Evolutionary conservation across 2,113 vertebrate genomes (phyloP).

Genomic region (Xiphophorus maculatus): DNA sequence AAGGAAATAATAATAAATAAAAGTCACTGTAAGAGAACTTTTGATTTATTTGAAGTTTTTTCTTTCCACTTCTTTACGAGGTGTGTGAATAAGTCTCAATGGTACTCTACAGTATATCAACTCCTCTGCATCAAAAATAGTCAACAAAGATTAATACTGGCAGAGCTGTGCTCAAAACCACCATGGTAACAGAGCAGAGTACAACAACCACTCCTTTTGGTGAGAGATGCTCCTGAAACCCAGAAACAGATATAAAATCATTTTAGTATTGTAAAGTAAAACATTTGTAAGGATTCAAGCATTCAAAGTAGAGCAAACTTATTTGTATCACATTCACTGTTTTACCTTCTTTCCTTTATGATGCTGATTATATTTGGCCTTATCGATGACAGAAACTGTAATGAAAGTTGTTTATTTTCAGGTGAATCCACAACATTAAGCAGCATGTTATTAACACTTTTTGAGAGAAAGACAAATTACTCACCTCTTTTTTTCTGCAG

Average conservation of each 20-base stretch:
- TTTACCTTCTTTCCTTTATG: slow-evolving; percentile 6
- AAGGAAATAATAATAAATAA: no score
- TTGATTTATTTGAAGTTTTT: background rate
- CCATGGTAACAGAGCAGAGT: background rate
- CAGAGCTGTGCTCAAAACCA: slow-evolving; percentile 2
- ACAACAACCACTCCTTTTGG: rapidly evolving
- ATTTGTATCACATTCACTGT: background rate
- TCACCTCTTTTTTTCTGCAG: slow-evolving; percentile 17
- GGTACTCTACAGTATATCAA: background rate
- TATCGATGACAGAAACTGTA: slow-evolving; percentile 6
- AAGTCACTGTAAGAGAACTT: no score
- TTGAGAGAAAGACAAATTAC: background rate
- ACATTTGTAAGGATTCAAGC: background rate
- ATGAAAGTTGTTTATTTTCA: no score
- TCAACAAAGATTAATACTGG: background rate
- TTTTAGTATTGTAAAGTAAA: background rate
- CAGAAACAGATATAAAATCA: background rate
- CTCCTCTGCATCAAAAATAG: background rate
- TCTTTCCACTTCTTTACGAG: background rate
- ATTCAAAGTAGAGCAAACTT: background rate
- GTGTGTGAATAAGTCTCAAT: background rate
- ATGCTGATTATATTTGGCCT: rapidly evolving
- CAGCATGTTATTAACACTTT: no score
- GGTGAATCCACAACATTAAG: no score
- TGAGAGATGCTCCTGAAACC: slow-evolving; percentile 15